phyloP scores from a whole-genome alignment of 2,797 vertebrate species.

The Atherinosoma microstoma region DNA sequence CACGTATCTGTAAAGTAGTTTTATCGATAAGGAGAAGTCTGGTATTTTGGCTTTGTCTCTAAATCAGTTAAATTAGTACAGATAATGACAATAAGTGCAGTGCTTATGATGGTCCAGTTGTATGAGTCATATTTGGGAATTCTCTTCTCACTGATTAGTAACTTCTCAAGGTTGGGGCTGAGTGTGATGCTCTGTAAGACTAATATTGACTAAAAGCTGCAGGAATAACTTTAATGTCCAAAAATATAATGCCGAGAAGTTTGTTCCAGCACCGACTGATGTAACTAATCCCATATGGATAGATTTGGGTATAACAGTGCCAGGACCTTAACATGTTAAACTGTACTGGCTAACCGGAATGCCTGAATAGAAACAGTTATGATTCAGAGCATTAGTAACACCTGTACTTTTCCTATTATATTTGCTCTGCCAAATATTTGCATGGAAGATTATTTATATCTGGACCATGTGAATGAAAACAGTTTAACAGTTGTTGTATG shows the following conservation, averaged over 20 bases:
- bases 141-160: background rate
- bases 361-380: background rate
- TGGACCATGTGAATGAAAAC: too few relatives aligned
- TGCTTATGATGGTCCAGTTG: background rate
- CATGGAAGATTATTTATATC: too few relatives aligned
- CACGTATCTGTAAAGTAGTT: background rate
- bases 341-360: background rate
- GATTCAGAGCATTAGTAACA: background rate
- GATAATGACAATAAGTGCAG: too few relatives aligned
- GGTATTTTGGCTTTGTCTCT: background rate
- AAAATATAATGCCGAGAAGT: too few relatives aligned
- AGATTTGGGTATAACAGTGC: background rate
- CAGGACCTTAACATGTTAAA: background rate
- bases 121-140: background rate
- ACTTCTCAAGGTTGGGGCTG: background rate
- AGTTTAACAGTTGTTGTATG: background rate
- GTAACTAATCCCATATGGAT: background rate
- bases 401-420: too few relatives aligned
- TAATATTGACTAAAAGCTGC: too few relatives aligned
- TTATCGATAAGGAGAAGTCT: background rate
- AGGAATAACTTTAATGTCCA: too few relatives aligned
- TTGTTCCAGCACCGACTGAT: background rate
- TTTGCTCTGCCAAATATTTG: too few relatives aligned
- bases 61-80: background rate
- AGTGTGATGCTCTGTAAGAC: background rate